Conservation (phyloP, 2,113 vertebrate species). For the Myanophis thanlyinensis region DNA sequence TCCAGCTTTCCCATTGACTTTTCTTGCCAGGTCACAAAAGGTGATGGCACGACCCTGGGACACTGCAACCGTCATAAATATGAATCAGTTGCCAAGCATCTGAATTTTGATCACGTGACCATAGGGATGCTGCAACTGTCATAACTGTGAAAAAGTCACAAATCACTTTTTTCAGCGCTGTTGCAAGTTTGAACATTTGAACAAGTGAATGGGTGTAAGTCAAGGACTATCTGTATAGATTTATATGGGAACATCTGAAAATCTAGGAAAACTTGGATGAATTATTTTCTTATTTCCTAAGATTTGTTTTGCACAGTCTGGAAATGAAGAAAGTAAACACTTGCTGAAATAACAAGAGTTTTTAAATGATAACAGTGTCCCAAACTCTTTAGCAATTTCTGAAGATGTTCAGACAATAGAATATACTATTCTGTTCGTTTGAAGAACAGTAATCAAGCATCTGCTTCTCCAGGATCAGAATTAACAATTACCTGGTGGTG, state of each 20-base stretch:
- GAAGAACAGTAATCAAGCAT: neutral
- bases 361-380: neutral
- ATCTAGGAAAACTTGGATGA: neutral
- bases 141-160: neutral
- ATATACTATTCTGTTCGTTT: neutral
- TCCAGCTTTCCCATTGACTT: neutral
- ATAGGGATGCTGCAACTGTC: neutral
- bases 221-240: neutral
- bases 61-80: neutral
- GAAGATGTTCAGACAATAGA: neutral
- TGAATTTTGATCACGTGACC: neutral
- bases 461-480: neutral
- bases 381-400: neutral
- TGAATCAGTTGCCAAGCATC: neutral
- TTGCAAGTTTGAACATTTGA: neutral
- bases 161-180: neutral
- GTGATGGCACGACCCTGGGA: neutral
- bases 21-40: neutral
- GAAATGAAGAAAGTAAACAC: neutral
- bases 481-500: constrained; percentile 82
- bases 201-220: no score
- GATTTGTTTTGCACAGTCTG: neutral
- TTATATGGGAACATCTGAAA: neutral
- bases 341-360: neutral
- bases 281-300: neutral